Percentiles rank a stretch among this genome's conserved stretches.
Evolutionary conservation across 2,797 vertebrate species (phyloP).

Genomic region (Pempheris klunzingeri): DNA sequence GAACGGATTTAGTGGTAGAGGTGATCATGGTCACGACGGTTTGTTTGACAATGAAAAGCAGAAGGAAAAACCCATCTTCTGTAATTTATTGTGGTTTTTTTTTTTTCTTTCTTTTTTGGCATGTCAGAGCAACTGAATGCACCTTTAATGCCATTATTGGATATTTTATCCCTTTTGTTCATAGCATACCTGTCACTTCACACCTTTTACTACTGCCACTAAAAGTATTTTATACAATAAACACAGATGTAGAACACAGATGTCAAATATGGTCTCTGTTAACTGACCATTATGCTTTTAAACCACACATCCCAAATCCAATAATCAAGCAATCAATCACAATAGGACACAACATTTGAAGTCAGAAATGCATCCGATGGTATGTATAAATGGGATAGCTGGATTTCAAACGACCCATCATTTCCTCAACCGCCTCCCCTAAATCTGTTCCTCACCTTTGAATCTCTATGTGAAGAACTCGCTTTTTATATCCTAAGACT

Average conservation of each 20-base stretch:
- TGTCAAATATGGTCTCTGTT: conserved; percentile 11
- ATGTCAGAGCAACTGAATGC: background rate
- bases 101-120: background rate
- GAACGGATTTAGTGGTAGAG: conserved; percentile 58
- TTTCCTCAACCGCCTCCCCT: conserved; percentile 11
- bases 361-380: conserved; percentile 59
- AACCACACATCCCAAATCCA: background rate
- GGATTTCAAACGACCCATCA: conserved; percentile 33
- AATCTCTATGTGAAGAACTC: background rate
- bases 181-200: conserved; percentile 12
- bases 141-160: background rate
- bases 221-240: background rate
- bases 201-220: conserved; percentile 1
- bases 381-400: conserved; percentile 60
- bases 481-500: conserved; percentile 17
- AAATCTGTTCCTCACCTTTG: background rate
- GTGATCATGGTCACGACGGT: conserved; percentile 44
- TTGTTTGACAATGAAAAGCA: conserved; percentile 41
- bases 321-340: conserved; percentile 62
- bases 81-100: conserved; percentile 16
- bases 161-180: background rate
- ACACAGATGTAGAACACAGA: conserved; percentile 23
- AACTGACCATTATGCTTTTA: background rate
- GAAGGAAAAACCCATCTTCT: background rate
- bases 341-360: conserved; percentile 59